Base-by-base conservation (phyloP, 2,113 vertebrate genomes). In the Phyllopteryx taeniolatus region DNA sequence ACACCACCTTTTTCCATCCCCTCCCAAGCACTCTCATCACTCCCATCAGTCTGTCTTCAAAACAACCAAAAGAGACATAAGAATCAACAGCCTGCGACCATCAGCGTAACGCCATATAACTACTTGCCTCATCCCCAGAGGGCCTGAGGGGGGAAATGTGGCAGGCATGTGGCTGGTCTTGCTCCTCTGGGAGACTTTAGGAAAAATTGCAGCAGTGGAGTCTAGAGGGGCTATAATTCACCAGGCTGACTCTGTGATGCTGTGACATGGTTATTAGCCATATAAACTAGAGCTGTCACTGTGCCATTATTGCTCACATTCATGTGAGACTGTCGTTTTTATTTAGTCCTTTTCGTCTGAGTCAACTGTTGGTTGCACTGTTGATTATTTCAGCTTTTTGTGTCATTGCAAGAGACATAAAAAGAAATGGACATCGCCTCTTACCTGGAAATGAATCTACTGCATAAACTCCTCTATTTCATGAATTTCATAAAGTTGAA, bases 241-340 rank as follows among this genome's bases (percentile, higher is more conserved):
- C 27, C 76, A 22, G 53, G 56, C 60, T 8, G 66, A 77, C 85
- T 83, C 79, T 63, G 49, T 76, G 70, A 85, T 74, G 56, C 73
- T 63, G 74, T 72, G 85, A 89, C 85, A 82, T 33, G 12, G 81
- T 90, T 90, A 90, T 91, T 88, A 87, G 81, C 83, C 75, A 63
- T 82, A 89, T 89, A 85, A 86, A 88, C 77, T 71, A 82, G 60
- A 82, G 75, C 87, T 85, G 85, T 87, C 86, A 83, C 64, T 14
- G 72, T 74, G 81, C 86, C 82, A 85, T 85, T 87, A 84, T 79
- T 79, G 86, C 84, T 83, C 79, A 79, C 76, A n/a, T 60, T 61
- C 79, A 77, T 7, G 78, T 72, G 67, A 78, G 73, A 67, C 65
- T 73, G 72, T 83, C 75, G 6, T 51, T 46, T 82, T 72, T 57